Evolutionary conservation across 2,888 invertebrate genomes (phyloP).

Genomic region (Therioaphis trifolii): DNA sequence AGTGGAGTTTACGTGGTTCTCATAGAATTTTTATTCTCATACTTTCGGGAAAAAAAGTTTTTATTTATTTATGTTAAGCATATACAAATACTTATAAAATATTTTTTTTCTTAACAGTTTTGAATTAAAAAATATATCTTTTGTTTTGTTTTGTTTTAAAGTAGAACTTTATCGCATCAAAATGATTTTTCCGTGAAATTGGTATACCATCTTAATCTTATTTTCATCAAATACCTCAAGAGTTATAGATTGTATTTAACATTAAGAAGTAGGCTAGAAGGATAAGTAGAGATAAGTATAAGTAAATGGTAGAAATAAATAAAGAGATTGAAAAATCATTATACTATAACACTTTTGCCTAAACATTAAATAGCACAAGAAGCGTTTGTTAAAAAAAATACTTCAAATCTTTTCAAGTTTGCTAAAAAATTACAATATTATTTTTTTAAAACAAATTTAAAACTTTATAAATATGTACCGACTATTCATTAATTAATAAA

Average conservation of each 20-base stretch:
- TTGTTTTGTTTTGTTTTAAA: no score
- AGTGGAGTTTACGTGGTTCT: no score
- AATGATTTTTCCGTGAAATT: neutral
- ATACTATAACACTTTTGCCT: neutral
- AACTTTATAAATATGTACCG: neutral
- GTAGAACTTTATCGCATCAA: neutral
- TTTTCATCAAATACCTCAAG: neutral
- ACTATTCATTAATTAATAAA: no score
- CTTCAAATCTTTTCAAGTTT: neutral
- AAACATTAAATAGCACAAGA: neutral
- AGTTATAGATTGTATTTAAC: conserved; percentile 5
- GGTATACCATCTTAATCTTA: neutral
- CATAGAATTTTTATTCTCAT: no score
- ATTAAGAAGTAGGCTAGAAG: neutral
- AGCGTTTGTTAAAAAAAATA: conserved; percentile 16
- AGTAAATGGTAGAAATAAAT: conserved; percentile 24
- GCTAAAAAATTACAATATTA: neutral
- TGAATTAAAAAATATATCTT: no score
- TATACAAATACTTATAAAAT: no score
- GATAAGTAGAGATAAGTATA: no score
- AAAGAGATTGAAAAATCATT: conserved; percentile 30
- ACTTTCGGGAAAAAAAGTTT: no score
- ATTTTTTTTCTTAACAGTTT: no score
- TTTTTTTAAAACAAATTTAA: neutral
- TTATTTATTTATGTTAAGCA: no score